These are phyloP conservation scores for Austrofundulus limnaeus DNA, from an alignment of 2,113 vertebrate species.

Conservation along the genomic window DNA sequence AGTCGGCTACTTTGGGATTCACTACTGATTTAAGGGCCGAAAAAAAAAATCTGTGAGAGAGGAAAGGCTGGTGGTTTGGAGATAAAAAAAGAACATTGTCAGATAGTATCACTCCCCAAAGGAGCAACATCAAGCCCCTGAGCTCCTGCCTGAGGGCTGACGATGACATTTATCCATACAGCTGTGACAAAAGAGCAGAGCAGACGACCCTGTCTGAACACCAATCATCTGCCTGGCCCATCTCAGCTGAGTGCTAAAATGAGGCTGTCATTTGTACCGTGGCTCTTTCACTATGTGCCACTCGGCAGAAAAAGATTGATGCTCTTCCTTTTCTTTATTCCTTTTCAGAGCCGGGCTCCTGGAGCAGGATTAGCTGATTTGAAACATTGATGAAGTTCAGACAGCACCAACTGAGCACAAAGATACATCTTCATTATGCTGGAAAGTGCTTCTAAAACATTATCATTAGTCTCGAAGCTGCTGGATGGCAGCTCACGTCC, in stretches of 20 bases:
- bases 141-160: slow-evolving; percentile 52
- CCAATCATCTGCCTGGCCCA: slow-evolving; percentile 58
- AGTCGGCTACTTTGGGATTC: slow-evolving; percentile 19
- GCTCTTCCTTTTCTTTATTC: slow-evolving; percentile 25
- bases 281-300: slow-evolving; percentile 51
- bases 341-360: slow-evolving; percentile 37
- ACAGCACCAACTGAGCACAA: slow-evolving; percentile 48
- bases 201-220: slow-evolving; percentile 56
- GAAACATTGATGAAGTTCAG: slow-evolving; percentile 66
- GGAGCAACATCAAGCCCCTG: slow-evolving; percentile 48
- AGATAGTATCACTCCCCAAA: slow-evolving; percentile 68
- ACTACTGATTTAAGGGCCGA: slow-evolving; percentile 28
- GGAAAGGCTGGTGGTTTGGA: slow-evolving; percentile 24
- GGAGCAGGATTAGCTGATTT: slow-evolving; percentile 54
- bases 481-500: slow-evolving; percentile 32
- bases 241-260: slow-evolving; percentile 48
- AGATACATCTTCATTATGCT: slow-evolving; percentile 72
- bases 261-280: slow-evolving; percentile 63
- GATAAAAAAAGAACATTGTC: slow-evolving; percentile 67
- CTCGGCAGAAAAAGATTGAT: slow-evolving; percentile 54
- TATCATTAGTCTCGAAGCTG: slow-evolving; percentile 63
- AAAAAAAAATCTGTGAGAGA: slow-evolving; percentile 3
- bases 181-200: slow-evolving; percentile 51
- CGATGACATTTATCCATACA: slow-evolving; percentile 54
- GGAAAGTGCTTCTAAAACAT: slow-evolving; percentile 61